These are phyloP conservation scores for Picathartes gymnocephalus DNA, from an alignment of 2,113 vertebrate genomes.

Conservation along the genomic window DNA sequence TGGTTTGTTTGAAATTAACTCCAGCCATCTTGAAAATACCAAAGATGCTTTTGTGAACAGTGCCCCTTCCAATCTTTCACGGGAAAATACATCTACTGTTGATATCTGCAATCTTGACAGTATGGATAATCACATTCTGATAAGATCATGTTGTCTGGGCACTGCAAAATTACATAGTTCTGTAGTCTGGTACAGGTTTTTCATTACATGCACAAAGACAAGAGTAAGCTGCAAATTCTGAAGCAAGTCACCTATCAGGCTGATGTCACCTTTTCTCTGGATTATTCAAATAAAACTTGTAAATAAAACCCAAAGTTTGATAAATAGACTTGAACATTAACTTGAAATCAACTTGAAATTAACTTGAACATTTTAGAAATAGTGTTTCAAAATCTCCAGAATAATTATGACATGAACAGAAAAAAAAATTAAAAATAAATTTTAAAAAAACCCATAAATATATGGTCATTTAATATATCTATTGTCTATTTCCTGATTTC, in stretches of 20 bases:
- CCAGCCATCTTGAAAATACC: conserved; percentile 38
- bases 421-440: too few relatives aligned
- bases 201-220: conserved; percentile 20
- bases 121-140: conserved; percentile 30
- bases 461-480: background rate
- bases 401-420: background rate
- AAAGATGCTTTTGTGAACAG: conserved; percentile 43
- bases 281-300: background rate
- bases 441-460: background rate
- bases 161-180: conserved; percentile 35
- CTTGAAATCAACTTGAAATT: too few relatives aligned
- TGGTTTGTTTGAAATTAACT: conserved; percentile 25
- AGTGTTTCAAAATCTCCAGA: background rate
- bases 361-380: background rate
- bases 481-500: background rate
- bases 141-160: conserved; percentile 65
- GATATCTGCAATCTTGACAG: conserved; percentile 5
- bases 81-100: conserved; percentile 46
- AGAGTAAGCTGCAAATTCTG: background rate
- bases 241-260: background rate
- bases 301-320: background rate
- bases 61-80: conserved; percentile 34
- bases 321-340: background rate
- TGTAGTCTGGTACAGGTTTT: background rate
- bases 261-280: background rate